Conservation (phyloP, 2,888 invertebrate genomes). For the Laothoe populi region DNA sequence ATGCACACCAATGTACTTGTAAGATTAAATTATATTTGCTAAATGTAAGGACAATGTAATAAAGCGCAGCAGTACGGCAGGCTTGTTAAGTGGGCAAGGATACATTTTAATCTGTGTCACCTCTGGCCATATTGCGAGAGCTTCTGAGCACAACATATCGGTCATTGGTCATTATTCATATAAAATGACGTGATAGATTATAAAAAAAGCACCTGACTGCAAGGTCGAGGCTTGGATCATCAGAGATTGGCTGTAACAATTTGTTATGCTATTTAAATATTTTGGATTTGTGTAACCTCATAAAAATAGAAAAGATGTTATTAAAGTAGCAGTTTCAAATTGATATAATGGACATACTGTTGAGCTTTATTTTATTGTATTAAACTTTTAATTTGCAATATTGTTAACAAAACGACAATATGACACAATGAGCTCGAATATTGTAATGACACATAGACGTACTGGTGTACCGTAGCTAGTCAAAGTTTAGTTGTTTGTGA, state of each 20-base stretch:
- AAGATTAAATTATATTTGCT: constrained; percentile 2
- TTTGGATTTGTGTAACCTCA: too few species aligned
- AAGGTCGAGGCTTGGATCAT: too few species aligned
- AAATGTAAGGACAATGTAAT: constrained; percentile 9
- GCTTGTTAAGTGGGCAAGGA: too few species aligned
- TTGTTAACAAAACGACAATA: constrained; percentile 37
- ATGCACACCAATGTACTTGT: constrained; percentile 11
- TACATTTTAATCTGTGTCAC: too few species aligned
- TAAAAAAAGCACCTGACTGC: too few species aligned
- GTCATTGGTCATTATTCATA: too few species aligned
- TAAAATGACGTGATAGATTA: too few species aligned
- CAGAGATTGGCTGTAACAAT: too few species aligned
- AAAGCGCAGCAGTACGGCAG: constrained; percentile 1
- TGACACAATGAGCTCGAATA: constrained; percentile 35
- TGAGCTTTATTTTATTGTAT: constrained; percentile 1
- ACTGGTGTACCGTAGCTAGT: constrained; percentile 54
- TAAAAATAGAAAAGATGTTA: too few species aligned
- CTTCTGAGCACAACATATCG: too few species aligned
- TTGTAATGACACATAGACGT: constrained; percentile 28
- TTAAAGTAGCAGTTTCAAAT: not conserved
- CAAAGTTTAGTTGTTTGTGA: constrained; percentile 52
- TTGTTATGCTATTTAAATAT: too few species aligned
- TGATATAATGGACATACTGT: not conserved
- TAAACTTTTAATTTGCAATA: constrained; percentile 9
- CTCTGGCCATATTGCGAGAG: too few species aligned